Conservation (phyloP, 2,797 vertebrate genomes). For the Phrynocephalus forsythii region DNA sequence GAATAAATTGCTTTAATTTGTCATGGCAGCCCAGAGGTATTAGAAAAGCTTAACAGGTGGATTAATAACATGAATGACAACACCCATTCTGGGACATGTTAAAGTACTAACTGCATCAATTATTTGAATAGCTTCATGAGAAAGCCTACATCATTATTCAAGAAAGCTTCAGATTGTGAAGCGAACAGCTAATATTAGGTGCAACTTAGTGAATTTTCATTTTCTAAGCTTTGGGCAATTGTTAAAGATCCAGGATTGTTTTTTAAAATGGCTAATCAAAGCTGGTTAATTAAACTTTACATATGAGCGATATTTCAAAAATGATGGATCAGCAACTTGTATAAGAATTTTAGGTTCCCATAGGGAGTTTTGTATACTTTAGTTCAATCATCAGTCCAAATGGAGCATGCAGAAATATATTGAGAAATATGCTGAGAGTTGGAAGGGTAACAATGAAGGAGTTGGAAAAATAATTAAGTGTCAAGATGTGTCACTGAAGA, state of each 20-base stretch:
- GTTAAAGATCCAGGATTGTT: neutral
- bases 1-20: slow-evolving; percentile 9
- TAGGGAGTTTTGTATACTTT: too few species aligned
- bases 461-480: too few species aligned
- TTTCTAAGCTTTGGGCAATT: neutral
- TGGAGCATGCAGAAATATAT: too few species aligned
- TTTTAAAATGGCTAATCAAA: neutral
- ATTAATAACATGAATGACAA: slow-evolving; percentile 12
- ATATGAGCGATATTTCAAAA: neutral
- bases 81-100: slow-evolving; percentile 14
- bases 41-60: neutral
- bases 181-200: neutral
- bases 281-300: neutral
- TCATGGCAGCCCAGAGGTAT: neutral
- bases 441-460: too few species aligned
- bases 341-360: neutral
- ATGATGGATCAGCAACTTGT: neutral
- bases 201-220: neutral
- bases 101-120: slow-evolving; percentile 23
- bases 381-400: too few species aligned
- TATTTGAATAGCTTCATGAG: slow-evolving; percentile 1
- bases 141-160: slow-evolving; percentile 14
- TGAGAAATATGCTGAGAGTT: too few species aligned
- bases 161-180: slow-evolving; percentile 5
- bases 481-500: too few species aligned